phyloP scores from a whole-genome alignment of 1,140 invertebrate species.

The Drosophila arizonae region DNA sequence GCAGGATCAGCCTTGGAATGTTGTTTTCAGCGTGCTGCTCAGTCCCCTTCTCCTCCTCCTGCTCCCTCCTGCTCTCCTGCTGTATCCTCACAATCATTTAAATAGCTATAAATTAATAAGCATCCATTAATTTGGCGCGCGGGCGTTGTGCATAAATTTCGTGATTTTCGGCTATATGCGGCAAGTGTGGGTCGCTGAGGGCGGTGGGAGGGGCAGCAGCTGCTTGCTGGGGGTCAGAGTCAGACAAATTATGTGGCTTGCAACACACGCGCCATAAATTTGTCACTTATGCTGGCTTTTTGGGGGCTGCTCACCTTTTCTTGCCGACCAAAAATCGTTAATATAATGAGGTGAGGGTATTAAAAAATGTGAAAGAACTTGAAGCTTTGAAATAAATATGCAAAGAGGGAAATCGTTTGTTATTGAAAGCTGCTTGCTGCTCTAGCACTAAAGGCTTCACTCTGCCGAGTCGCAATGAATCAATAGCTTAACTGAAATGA shows the following conservation, averaged over 20 bases:
- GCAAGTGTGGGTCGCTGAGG: constrained; percentile 17
- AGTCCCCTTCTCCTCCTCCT: neutral
- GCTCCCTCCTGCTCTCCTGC: neutral
- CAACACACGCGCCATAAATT: constrained; percentile 80
- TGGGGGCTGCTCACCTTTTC: constrained; percentile 25
- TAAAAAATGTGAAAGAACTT: constrained; percentile 18
- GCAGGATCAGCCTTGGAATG: constrained; percentile 42
- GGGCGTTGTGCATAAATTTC: constrained; percentile 77
- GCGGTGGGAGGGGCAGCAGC: constrained; percentile 4
- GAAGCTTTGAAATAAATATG: neutral
- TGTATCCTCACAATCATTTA: constrained; percentile 73
- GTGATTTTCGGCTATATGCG: constrained; percentile 59
- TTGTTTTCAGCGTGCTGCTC: constrained; percentile 3
- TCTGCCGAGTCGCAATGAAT: constrained; percentile 1
- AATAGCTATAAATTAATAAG: constrained; percentile 82
- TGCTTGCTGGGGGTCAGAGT: constrained; percentile 52
- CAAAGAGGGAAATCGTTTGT: neutral
- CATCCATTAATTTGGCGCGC: constrained; percentile 78
- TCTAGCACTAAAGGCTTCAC: too few relatives aligned
- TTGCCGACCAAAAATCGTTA: neutral
- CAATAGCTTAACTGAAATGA: constrained; percentile 18
- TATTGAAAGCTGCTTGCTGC: neutral
- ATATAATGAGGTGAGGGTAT: constrained; percentile 44
- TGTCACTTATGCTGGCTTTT: constrained; percentile 64
- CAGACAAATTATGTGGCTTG: constrained; percentile 80